These are phyloP conservation scores for Zaprionus lachaisei DNA, from an alignment of 1,140 invertebrate species.

Conservation along the genomic window DNA sequence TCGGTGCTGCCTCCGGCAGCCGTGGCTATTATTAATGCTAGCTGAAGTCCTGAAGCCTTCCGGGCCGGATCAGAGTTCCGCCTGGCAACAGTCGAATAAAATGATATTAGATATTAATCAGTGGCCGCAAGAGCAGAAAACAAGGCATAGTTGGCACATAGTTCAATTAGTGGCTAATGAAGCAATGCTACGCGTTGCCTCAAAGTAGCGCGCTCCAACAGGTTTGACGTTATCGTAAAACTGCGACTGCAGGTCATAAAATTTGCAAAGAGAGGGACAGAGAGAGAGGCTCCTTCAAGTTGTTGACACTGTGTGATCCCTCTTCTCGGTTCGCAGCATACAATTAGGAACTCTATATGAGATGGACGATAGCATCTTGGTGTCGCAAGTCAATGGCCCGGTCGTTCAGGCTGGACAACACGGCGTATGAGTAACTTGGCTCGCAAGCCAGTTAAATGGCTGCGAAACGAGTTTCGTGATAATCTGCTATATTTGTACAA, in stretches of 20 bases:
- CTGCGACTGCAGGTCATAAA: conserved; percentile 51
- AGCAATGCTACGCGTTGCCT: conserved; percentile 55
- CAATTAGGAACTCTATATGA: conserved; percentile 39
- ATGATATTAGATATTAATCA: conserved; percentile 44
- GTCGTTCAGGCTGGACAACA: conserved; percentile 21
- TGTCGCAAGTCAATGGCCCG: conserved; percentile 36
- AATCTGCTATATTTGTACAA: conserved; percentile 27
- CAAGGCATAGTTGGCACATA: conserved; percentile 14
- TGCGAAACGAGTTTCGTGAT: conserved; percentile 50
- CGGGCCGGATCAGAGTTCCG: background rate
- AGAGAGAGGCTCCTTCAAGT: background rate
- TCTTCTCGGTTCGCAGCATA: background rate
- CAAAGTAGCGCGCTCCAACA: conserved; percentile 52
- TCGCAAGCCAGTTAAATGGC: conserved; percentile 32
- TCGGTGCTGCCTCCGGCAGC: background rate
- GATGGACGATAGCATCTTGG: conserved; percentile 39
- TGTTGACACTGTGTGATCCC: conserved; percentile 6
- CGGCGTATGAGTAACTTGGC: conserved; percentile 17
- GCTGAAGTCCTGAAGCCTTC: conserved; percentile 29
- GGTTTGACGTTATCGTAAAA: conserved; percentile 57
- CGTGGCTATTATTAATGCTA: conserved; percentile 49
- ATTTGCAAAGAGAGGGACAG: conserved; percentile 2
- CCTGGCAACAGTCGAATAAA: conserved; percentile 31
- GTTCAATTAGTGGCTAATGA: conserved; percentile 71
- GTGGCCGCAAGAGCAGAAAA: background rate